Base-by-base conservation (phyloP, 2,113 vertebrate species). In the Planiliza haematocheilus region DNA sequence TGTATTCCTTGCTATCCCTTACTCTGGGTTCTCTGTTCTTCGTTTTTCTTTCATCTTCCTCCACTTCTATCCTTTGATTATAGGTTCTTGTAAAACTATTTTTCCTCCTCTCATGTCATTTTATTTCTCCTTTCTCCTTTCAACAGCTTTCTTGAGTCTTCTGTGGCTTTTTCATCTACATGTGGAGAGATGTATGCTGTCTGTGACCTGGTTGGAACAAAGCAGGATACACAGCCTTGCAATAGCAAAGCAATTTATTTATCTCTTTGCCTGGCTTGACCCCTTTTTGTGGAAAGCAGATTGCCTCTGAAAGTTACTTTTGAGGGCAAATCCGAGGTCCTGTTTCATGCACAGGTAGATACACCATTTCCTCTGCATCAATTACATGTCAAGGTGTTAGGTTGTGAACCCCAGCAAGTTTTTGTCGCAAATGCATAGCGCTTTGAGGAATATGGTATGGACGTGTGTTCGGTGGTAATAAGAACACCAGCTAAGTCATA, bases 161-260 rank as follows among this genome's bases (percentile, higher is more conserved):
- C 11, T 5, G 37, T 12, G n/a, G n/a, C 18, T 18, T 21, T 38
- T 48, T 20, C 46, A 36, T 68, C 43, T 73, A 50, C 45, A 65
- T 70, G 20, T 57, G 14, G 37, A 73, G 45, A 65, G 52, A 69
- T 78, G 51, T 67, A 50, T 38, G 51, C 45, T 74, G 49, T 57
- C 39, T 11, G 48, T 83, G 84, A 88, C 84, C 88, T 74, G 77
- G 70, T 79, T 77, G 63, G 55, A 85, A 74, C 67, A 66, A 75
- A 46, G 39, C 62, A 61, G 57, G 88, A 73, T 67, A 77, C 71
- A 65, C 82, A 81, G 80, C 49, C 61, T 46, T 14, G 72, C 50
- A 71, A 68, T 70, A 79, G 66, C 71, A 83, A 91, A 82, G 76
- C 88, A 83, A 82, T 91, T 89, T 92, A 88, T 91, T 86, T 91